These are phyloP conservation scores for Cephalopholis sonnerati DNA, from an alignment of 2,113 vertebrate genomes.

Conservation along the genomic window DNA sequence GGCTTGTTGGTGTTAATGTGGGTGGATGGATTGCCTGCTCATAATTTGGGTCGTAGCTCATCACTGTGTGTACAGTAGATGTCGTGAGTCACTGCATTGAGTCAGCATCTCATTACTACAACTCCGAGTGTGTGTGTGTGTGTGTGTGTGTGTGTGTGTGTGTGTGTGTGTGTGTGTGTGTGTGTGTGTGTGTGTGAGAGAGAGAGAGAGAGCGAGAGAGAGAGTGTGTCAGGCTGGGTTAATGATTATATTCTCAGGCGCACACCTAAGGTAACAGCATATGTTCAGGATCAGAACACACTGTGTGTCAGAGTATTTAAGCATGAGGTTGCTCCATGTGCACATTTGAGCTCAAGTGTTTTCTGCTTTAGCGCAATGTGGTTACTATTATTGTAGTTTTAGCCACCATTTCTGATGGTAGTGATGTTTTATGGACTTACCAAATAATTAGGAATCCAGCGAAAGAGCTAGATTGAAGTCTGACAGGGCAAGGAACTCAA, in stretches of 20 bases:
- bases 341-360: neutral
- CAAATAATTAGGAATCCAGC: neutral
- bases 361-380: neutral
- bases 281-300: constrained; percentile 16
- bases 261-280: constrained; percentile 8
- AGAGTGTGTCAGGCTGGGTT: neutral
- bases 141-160: neutral
- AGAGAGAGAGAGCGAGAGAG: too few relatives aligned
- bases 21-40: constrained; percentile 10
- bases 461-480: neutral
- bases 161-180: neutral
- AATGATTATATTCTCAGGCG: neutral
- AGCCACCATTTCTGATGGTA: neutral
- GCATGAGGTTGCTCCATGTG: constrained; percentile 10
- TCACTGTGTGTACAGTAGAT: constrained; percentile 7
- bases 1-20: neutral
- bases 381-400: neutral
- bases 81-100: constrained; percentile 23
- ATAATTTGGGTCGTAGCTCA: constrained; percentile 17
- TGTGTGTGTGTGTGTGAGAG: too few relatives aligned
- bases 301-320: constrained; percentile 15
- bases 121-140: neutral
- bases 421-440: neutral
- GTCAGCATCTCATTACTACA: constrained; percentile 25
- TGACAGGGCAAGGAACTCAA: neutral